phyloP scores from a whole-genome alignment of 2,888 invertebrate species.

The Euphydryas editha region DNA sequence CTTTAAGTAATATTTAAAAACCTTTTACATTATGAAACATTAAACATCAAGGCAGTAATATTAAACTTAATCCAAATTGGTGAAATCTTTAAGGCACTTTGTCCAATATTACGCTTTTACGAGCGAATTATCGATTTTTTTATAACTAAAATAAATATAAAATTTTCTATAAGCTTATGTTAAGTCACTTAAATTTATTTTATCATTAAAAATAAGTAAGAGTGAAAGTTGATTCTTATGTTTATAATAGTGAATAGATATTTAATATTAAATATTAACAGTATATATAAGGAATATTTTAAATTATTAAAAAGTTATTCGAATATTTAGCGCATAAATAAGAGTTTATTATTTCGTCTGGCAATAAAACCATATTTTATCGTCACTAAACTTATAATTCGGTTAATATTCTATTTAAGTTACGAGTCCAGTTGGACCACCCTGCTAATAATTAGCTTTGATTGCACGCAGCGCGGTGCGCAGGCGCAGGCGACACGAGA shows the following conservation, averaged over 20 bases:
- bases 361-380: not conserved
- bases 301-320: not conserved
- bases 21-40: slow-evolving; percentile 18
- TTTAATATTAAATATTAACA: too few species aligned
- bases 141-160: not conserved
- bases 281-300: not conserved
- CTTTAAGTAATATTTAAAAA: slow-evolving; percentile 21
- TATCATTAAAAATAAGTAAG: not conserved
- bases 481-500: slow-evolving; percentile 41
- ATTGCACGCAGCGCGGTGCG: slow-evolving; percentile 35
- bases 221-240: not conserved
- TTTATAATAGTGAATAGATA: not conserved
- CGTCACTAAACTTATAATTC: slow-evolving; percentile 2
- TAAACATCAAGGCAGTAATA: slow-evolving; percentile 33
- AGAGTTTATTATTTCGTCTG: not conserved
- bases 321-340: not conserved
- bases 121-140: not conserved
- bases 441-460: slow-evolving; percentile 38
- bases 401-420: slow-evolving; percentile 14
- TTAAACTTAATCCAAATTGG: slow-evolving; percentile 39
- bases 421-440: slow-evolving; percentile 36
- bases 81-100: slow-evolving; percentile 35
- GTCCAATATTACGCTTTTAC: slow-evolving; percentile 37
- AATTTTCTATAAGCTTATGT: not conserved
- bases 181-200: not conserved